phyloP scores from a whole-genome alignment of 64 coral and sea anemone species.

The Montipora sp. region DNA sequence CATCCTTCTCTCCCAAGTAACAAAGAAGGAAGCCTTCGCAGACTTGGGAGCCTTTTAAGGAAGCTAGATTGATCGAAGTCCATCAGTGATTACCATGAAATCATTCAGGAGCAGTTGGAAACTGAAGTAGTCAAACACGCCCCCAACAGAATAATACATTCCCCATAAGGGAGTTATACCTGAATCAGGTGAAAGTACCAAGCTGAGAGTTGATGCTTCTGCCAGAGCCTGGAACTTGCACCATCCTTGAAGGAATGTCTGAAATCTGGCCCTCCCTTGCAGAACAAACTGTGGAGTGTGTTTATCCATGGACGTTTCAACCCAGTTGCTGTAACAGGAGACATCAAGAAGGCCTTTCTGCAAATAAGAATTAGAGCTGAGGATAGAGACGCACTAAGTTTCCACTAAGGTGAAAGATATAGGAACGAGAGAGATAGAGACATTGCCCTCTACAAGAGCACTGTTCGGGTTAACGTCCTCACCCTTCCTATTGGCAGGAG shows the following conservation, averaged over 20 bases:
- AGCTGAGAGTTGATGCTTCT: not conserved
- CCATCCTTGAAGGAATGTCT: not conserved
- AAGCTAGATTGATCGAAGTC: constrained; percentile 27
- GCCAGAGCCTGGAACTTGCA: too few relatives aligned
- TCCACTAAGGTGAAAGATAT: constrained; percentile 21
- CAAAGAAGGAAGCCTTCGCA: too few relatives aligned
- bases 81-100: not conserved
- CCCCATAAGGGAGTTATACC: too few relatives aligned
- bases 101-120: too few relatives aligned
- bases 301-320: not conserved
- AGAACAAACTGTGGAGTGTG: constrained; percentile 34
- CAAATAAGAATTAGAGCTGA: too few relatives aligned
- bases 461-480: constrained; percentile 32
- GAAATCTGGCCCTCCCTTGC: constrained; percentile 39
- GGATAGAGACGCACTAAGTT: not conserved
- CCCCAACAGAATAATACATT: too few relatives aligned
- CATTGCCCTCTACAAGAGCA: constrained; percentile 27
- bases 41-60: constrained; percentile 24
- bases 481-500: too few relatives aligned
- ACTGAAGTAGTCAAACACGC: too few relatives aligned
- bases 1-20: too few relatives aligned
- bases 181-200: not conserved
- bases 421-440: not conserved
- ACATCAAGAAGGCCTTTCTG: constrained; percentile 55
- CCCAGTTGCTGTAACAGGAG: constrained; percentile 17